Conservation (phyloP, 2,113 vertebrate genomes). For the Plestiodon gilberti region DNA sequence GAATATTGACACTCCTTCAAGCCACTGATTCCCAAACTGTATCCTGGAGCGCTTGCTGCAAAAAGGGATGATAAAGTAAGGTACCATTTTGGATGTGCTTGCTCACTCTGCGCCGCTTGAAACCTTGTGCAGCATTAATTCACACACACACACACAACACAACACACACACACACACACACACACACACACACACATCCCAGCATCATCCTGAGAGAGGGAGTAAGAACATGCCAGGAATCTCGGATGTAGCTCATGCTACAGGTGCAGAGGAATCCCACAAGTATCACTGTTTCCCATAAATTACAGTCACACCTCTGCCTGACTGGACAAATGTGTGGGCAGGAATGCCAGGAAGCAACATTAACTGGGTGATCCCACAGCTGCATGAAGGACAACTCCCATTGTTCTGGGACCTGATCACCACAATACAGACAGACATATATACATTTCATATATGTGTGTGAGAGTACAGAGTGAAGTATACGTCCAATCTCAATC, state of each 20-base stretch:
- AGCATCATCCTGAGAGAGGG: not conserved
- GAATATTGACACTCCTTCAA: not conserved
- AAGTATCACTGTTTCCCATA: not conserved
- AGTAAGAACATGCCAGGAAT: not conserved
- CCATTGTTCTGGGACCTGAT: not conserved
- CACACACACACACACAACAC: not conserved
- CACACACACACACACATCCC: not conserved
- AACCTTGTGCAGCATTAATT: not conserved
- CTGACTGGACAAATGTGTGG: not conserved
- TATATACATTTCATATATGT: too few relatives aligned
- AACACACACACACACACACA: too few relatives aligned
- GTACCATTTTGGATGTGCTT: not conserved
- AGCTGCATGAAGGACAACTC: not conserved
- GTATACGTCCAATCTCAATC: not conserved
- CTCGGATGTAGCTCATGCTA: not conserved
- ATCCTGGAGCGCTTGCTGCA: not conserved
- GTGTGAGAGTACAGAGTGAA: too few relatives aligned
- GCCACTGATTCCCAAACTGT: not conserved
- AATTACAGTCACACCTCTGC: not conserved
- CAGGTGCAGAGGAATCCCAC: not conserved
- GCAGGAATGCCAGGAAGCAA: not conserved
- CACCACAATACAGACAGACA: not conserved
- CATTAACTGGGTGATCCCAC: not conserved
- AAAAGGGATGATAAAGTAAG: not conserved
- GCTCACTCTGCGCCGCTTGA: not conserved